Conservation (phyloP, 2,797 vertebrate genomes). For the Selene dorsalis region DNA sequence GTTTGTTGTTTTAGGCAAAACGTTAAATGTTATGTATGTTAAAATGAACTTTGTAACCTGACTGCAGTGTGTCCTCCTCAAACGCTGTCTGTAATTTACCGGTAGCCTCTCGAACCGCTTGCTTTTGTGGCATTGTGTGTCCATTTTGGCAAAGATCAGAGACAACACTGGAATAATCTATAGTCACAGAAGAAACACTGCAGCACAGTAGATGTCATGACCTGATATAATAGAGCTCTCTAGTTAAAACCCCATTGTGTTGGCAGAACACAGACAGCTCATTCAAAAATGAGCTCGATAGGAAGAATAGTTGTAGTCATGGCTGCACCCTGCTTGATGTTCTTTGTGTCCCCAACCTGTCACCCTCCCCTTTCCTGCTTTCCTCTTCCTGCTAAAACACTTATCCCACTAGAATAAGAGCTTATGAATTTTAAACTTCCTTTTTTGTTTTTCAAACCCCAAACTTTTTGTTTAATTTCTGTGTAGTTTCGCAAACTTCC, state of each 20-base stretch:
- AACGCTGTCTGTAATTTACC: neutral
- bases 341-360: slow-evolving; percentile 4
- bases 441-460: neutral
- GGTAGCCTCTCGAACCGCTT: neutral
- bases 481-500: neutral
- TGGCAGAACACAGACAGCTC: slow-evolving; percentile 12
- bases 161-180: slow-evolving; percentile 18
- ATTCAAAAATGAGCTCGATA: slow-evolving; percentile 39
- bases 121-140: neutral
- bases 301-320: slow-evolving; percentile 17
- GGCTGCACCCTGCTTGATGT: slow-evolving; percentile 25
- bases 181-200: slow-evolving; percentile 50
- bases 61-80: slow-evolving; percentile 41
- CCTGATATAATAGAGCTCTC: slow-evolving; percentile 16
- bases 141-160: slow-evolving; percentile 12
- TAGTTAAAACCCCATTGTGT: slow-evolving; percentile 38
- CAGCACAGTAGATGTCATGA: slow-evolving; percentile 16
- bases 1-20: slow-evolving; percentile 7
- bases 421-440: neutral
- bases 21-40: neutral
- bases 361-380: neutral
- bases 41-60: neutral
- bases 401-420: neutral
- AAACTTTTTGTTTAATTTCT: neutral
- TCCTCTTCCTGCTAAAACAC: neutral